A percentile compares a stretch with the other conserved stretches of the same genome.
phyloP scores from a whole-genome alignment of 2,797 vertebrate species.

The Hylomyscus alleni region DNA sequence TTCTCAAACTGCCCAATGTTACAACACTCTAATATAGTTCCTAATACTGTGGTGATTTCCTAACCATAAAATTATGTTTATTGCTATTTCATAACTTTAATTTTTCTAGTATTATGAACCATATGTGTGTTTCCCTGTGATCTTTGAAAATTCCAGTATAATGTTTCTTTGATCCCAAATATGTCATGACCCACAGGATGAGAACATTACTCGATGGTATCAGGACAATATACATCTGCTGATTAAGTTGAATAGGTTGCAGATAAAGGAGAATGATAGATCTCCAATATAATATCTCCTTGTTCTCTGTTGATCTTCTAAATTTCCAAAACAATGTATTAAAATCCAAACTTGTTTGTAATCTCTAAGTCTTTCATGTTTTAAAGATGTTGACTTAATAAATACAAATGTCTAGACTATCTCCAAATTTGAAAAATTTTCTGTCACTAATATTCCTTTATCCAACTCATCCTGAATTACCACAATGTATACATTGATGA shows the following conservation, averaged over 20 bases:
- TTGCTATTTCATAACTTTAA: neutral
- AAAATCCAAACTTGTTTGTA: neutral
- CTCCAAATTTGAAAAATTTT: neutral
- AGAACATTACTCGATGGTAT: neutral
- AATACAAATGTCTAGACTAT: neutral
- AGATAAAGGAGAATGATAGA: neutral
- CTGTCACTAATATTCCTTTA: neutral
- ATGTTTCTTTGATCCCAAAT: neutral
- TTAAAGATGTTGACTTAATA: neutral
- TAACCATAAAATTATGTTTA: neutral
- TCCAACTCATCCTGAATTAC: neutral
- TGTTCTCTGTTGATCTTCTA: neutral
- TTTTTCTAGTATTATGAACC: neutral
- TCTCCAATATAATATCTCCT: neutral
- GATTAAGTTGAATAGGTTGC: neutral
- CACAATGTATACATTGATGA: neutral
- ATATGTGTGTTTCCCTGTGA: neutral
- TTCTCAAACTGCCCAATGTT: neutral
- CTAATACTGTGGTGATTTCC: neutral
- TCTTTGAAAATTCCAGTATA: accelerated
- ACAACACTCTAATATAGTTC: neutral
- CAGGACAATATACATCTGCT: neutral
- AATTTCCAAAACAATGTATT: neutral
- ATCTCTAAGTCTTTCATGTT: neutral
- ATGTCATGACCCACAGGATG: neutral